Percentiles rank a stretch among this genome's conserved stretches.
phyloP scores from a whole-genome alignment of 2,113 vertebrate genomes.

The Antennarius striatus region DNA sequence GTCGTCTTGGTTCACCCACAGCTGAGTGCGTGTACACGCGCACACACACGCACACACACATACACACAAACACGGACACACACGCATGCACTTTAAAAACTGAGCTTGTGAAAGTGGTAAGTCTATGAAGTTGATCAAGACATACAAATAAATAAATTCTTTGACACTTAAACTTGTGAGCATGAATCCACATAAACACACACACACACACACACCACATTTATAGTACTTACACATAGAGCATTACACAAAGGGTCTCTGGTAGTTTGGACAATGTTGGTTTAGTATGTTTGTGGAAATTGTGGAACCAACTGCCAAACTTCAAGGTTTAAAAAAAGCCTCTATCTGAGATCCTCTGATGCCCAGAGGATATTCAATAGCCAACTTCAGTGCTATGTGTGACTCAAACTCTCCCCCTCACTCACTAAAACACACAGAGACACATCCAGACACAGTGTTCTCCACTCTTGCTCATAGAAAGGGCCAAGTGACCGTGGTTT shows the following conservation, averaged over 20 bases:
- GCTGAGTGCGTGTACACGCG: constrained; percentile 76
- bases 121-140: constrained; percentile 1
- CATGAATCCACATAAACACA: constrained; percentile 27
- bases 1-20: constrained; percentile 99
- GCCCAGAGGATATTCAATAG: constrained; percentile 29
- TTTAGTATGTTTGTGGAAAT: constrained; percentile 33
- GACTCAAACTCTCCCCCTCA: constrained; percentile 21
- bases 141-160: constrained; percentile 5
- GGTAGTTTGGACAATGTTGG: constrained; percentile 35
- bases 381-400: constrained; percentile 36
- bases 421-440: constrained; percentile 17
- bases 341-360: not conserved
- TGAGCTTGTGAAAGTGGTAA: constrained; percentile 4
- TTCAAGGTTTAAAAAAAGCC: not conserved
- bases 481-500: constrained; percentile 58
- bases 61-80: constrained; percentile 22
- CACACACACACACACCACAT: constrained; percentile 28
- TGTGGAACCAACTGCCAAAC: constrained; percentile 36
- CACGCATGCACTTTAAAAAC: constrained; percentile 22
- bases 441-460: constrained; percentile 39
- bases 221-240: constrained; percentile 13
- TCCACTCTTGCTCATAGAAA: constrained; percentile 43
- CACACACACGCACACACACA: constrained; percentile 34
- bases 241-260: constrained; percentile 22
- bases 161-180: constrained; percentile 13